Conservation (phyloP, 2,797 vertebrate species). For the Arctocebus calabarensis region DNA sequence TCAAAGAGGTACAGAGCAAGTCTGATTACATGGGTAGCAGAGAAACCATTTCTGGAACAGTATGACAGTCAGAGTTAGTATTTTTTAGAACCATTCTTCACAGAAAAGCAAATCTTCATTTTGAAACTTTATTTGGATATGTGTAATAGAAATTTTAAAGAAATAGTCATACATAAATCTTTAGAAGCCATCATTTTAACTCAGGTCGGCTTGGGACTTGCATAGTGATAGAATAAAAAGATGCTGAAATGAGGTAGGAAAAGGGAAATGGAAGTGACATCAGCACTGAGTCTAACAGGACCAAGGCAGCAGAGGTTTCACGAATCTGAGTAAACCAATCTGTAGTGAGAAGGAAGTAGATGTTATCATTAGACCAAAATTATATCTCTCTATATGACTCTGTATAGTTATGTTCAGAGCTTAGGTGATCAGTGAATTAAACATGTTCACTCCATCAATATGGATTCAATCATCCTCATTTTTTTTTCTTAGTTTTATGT, state of each 20-base stretch:
- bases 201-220: background rate
- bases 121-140: background rate
- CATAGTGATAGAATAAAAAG: background rate
- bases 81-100: conserved; percentile 36
- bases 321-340: background rate
- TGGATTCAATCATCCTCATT: background rate
- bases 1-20: background rate
- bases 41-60: background rate
- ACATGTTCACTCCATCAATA: background rate
- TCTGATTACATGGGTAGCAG: background rate
- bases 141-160: background rate
- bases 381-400: background rate
- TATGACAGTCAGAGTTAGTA: background rate
- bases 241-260: background rate
- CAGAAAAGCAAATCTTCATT: background rate
- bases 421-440: conserved; percentile 33
- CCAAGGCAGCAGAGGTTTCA: background rate
- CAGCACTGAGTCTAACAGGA: background rate
- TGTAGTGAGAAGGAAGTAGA: background rate
- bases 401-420: background rate
- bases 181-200: background rate
- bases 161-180: background rate
- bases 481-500: conserved; percentile 12
- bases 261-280: background rate
- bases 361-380: background rate